Base-by-base conservation (phyloP, 1,140 invertebrate species). In the Drosophila athabasca region DNA sequence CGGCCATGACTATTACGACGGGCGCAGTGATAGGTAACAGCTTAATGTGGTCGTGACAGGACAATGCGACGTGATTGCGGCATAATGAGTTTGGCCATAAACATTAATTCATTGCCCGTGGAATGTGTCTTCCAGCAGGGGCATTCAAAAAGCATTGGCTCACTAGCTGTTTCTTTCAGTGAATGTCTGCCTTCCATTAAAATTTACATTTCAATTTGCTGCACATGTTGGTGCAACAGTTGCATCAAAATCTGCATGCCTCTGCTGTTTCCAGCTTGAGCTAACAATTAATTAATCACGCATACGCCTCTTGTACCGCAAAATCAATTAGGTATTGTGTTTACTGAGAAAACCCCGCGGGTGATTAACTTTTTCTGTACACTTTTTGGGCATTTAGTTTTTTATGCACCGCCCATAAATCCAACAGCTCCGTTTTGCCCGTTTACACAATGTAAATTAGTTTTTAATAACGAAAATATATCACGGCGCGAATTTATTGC, bases 361-460 rank as follows among this genome's bases (percentile, higher is more conserved):
- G 54, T 31, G 31, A 43, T 71, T 59, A 44, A 59, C 51, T 19
- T 57, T 66, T 60, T 55, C 48, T 53, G 66, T 46, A 53, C 41
- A 19, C 64, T 45, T 66, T 65, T 69, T 76, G 72, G 53, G 41
- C 50, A 48, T 68, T 70, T 73, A 43, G 31, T 61, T 59, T 74
- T 79, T 73, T 74, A 69, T 69, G 48, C 51, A 59, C 44, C 43
- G 26, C 19, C 17, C 39, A 67, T 76, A 81, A 76, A 73, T 77
- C 67, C 53, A 31, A 50, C 67, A 71, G 58, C 74, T 67, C 53
- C 52, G 44, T 77, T 67, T 49, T 52, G 48, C 60, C 48, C 73
- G 53, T 82, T 79, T 62, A 71, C 75, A 83, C 70, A 69, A 76
- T 65, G 70, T 69, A 77, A 81, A 85, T 87, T 77, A 80, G 73